Conservation (phyloP, 2,888 invertebrate genomes). For the Caenorhabditis sp. region DNA sequence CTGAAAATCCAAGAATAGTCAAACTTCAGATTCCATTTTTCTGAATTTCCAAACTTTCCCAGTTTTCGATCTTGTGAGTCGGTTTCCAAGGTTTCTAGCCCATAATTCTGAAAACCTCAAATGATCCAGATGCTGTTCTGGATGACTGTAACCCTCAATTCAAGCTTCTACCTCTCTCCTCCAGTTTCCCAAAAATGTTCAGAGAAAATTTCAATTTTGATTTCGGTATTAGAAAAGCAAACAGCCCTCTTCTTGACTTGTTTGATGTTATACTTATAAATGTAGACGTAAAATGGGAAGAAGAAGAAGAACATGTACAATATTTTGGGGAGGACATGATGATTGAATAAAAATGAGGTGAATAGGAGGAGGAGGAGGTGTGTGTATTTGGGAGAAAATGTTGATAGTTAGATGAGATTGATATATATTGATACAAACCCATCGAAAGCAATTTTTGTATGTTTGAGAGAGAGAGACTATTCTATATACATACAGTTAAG, state of each 20-base stretch:
- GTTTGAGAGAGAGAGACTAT: conserved; percentile 25
- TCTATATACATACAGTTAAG: conserved; percentile 42
- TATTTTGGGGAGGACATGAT: conserved; percentile 36
- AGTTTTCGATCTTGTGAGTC: too few relatives aligned
- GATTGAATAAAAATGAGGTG: conserved; percentile 55
- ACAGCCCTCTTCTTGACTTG: conserved; percentile 27
- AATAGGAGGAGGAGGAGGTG: conserved; percentile 28
- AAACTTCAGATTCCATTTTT: too few relatives aligned
- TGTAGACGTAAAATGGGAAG: conserved; percentile 33
- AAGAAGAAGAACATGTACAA: conserved; percentile 49
- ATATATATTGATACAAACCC: conserved; percentile 39
- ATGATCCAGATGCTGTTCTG: too few relatives aligned
- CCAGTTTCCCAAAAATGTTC: not conserved
- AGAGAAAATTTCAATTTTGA: conserved; percentile 25
- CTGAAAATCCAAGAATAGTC: too few relatives aligned
- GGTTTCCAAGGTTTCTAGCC: too few relatives aligned
- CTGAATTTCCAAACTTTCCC: too few relatives aligned
- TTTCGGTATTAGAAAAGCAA: conserved; percentile 21
- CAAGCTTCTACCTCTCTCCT: not conserved
- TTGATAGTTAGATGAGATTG: conserved; percentile 15
- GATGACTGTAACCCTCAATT: not conserved
- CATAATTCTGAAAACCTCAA: too few relatives aligned
- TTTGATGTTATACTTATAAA: conserved; percentile 48
- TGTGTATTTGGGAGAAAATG: conserved; percentile 16
- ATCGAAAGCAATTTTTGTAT: conserved; percentile 37